Base-by-base conservation (phyloP, 2,797 vertebrate species). In the Halcyon chelicuti region DNA sequence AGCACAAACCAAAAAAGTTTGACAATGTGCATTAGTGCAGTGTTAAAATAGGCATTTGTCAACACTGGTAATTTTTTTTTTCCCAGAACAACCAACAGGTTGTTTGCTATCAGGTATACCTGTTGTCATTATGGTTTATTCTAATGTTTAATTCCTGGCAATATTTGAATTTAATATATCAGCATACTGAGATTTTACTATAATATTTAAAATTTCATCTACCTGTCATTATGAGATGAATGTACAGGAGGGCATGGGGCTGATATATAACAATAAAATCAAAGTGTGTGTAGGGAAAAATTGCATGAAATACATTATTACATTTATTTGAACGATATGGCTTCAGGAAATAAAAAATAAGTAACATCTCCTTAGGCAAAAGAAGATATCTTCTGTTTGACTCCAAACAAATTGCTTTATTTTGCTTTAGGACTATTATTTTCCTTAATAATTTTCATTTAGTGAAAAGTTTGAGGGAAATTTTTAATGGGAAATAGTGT, bases 231-330 rank as follows among this genome's bases (percentile, higher is more conserved):
- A 5, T 78, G 37, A 61, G 14, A 29, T 51, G 16, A 33, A 66
- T 7, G 18, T n/a, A 54, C 20, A 1, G 0, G 4, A 2, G 33
- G 12, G 16, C 44, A 21, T 49, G 19, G 2, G 51, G 28, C 12
- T 52, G 51, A 17, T 29, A 52, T 29, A 29, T 29, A 52, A 17
- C 25, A 26, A 52, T 29, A 52, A 10, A 83, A 57, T 57, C 25
- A 67, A 31, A 65, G 14, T 3, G 11, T 54, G 52, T 14, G 12
- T 8, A 2, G 14, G 25, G 26, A 44, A 47, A 65, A 19, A 14
- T 46, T 46, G 7, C 9, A 62, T 61, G 31, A 67, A 76, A 76
- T 47, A 35, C 4, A 17, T 35, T 52, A 23, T 63, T 39, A 70
- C 4, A 52, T 71, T 46, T 87, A 55, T 47, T 58, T 87, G 58